These are phyloP conservation scores for Phylloscopus trochilus DNA, from an alignment of 2,113 vertebrate genomes.

Conservation along the genomic window DNA sequence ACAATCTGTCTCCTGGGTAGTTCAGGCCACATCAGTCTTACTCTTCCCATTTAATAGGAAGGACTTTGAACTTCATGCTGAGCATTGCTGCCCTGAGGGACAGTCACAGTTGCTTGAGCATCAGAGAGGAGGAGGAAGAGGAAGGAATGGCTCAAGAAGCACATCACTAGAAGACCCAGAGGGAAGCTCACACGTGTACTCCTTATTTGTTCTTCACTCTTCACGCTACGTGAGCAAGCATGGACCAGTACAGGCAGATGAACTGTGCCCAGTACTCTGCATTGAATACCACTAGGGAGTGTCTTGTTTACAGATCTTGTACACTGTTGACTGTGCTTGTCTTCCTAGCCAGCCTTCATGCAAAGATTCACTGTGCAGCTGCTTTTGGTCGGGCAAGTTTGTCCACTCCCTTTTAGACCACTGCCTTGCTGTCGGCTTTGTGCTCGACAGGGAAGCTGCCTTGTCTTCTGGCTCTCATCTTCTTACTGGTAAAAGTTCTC, in stretches of 20 bases:
- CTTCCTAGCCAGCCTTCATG: neutral
- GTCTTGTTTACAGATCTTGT: conserved; percentile 62
- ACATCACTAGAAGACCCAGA: neutral
- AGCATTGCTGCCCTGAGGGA: neutral
- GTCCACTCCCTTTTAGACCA: neutral
- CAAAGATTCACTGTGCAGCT: neutral
- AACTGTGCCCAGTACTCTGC: neutral
- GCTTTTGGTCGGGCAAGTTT: neutral
- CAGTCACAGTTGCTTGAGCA: neutral
- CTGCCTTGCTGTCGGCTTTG: neutral
- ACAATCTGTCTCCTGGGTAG: neutral
- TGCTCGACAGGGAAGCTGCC: neutral
- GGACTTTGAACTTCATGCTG: neutral
- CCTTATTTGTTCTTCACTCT: neutral
- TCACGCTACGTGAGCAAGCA: conserved; percentile 26
- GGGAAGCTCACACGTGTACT: neutral
- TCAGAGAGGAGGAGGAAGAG: neutral
- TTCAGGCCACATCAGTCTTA: neutral
- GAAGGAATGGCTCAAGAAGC: neutral
- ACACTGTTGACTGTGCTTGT: conserved; percentile 29
- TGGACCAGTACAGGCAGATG: conserved; percentile 13
- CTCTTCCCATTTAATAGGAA: conserved; percentile 29
- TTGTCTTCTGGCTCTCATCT: neutral
- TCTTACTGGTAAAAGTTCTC: neutral
- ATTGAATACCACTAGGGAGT: conserved; percentile 34